These are phyloP conservation scores for Stichopus chloronotus DNA, from an alignment of 35 echinoderm and acorn worm species.

Conservation along the genomic window DNA sequence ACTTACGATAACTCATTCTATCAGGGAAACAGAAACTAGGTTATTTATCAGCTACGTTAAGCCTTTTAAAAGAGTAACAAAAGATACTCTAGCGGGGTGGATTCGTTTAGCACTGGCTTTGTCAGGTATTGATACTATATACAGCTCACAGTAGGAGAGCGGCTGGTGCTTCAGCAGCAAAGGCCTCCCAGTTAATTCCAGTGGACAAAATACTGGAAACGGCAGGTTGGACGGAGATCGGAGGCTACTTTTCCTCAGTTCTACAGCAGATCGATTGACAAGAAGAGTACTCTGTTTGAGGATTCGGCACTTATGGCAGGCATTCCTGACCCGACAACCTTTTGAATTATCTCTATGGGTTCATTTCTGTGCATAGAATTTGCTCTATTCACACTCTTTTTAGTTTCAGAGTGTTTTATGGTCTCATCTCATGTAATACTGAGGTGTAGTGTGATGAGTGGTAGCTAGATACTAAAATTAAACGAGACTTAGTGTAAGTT, in stretches of 20 bases:
- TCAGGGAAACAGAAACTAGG: background rate
- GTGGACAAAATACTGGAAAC: background rate
- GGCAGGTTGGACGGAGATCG: background rate
- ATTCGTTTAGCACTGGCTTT: background rate
- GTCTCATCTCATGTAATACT: background rate
- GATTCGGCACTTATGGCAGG: background rate
- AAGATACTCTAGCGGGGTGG: conserved; percentile 59
- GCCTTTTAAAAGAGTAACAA: background rate
- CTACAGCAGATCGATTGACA: background rate
- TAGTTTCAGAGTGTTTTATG: background rate
- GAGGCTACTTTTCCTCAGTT: background rate
- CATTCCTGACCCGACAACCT: background rate
- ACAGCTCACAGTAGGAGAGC: conserved; percentile 10
- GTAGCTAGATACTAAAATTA: background rate
- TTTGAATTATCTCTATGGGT: background rate
- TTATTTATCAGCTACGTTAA: conserved; percentile 63
- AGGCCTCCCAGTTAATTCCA: background rate
- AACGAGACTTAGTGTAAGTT: too few relatives aligned
- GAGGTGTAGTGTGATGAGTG: background rate
- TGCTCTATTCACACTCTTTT: background rate
- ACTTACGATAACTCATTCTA: conserved; percentile 6
- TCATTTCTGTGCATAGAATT: background rate
- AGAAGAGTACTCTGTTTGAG: background rate
- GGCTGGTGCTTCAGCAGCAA: background rate
- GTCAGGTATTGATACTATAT: conserved; percentile 8